Evolutionary conservation across 2,888 invertebrate species (phyloP).

Genomic region (Arrhopalites spinosus): DNA sequence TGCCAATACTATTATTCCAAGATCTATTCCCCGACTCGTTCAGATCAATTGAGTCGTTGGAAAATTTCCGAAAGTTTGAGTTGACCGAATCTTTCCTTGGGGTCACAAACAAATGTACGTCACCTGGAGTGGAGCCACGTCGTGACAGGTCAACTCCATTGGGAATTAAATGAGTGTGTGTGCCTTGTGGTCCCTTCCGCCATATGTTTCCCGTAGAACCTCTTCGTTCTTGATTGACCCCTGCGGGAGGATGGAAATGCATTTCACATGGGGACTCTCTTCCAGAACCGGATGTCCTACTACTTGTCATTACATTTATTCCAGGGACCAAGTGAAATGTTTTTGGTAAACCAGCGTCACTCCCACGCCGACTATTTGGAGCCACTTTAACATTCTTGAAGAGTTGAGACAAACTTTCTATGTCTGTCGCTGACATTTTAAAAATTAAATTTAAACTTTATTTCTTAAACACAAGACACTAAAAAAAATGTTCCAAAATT

Average conservation of each 20-base stretch:
- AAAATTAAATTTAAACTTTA: too few species aligned
- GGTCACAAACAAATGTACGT: constrained; percentile 50
- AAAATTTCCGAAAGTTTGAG: constrained; percentile 47
- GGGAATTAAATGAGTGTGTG: constrained; percentile 45
- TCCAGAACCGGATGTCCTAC: constrained; percentile 35
- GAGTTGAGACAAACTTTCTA: constrained; percentile 51
- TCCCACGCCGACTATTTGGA: constrained; percentile 48
- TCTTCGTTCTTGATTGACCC: constrained; percentile 48
- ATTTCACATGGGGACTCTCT: constrained; percentile 52
- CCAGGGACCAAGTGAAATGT: constrained; percentile 54
- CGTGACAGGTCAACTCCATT: constrained; percentile 43
- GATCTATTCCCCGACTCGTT: constrained; percentile 46
- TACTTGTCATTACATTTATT: constrained; percentile 43
- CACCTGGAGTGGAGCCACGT: constrained; percentile 56
- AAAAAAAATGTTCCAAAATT: too few species aligned
- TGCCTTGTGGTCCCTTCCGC: constrained; percentile 46
- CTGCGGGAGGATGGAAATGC: constrained; percentile 47
- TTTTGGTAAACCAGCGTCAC: constrained; percentile 52
- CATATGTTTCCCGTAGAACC: constrained; percentile 56
- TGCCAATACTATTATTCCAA: constrained; percentile 44
- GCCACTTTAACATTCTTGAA: constrained; percentile 53
- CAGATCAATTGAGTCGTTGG: constrained; percentile 55
- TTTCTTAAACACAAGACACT: too few species aligned
- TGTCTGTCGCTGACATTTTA: constrained; percentile 43
- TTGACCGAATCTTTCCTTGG: constrained; percentile 22